These are phyloP conservation scores for Notospermus geniculatus DNA, from an alignment of 1,140 invertebrate genomes.

Conservation along the genomic window DNA sequence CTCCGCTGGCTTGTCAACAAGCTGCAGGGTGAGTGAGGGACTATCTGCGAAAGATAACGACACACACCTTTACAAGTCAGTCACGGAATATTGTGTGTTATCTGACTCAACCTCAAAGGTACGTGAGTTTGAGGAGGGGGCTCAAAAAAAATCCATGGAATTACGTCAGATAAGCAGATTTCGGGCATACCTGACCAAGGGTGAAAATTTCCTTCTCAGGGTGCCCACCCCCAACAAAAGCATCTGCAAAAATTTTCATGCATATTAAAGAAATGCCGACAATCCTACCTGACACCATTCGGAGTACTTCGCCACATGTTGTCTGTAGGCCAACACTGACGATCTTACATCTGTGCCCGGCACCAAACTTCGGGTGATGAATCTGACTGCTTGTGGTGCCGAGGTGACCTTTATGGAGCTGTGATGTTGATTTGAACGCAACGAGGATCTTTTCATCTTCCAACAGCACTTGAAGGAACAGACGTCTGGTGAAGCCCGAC, in stretches of 20 bases:
- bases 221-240: too few species aligned
- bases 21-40: constrained; percentile 32
- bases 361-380: constrained; percentile 54
- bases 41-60: constrained; percentile 24
- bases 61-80: too few species aligned
- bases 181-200: too few species aligned
- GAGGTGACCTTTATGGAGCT: constrained; percentile 23
- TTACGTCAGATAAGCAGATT: too few species aligned
- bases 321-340: constrained; percentile 72
- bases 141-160: too few species aligned
- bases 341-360: constrained; percentile 65
- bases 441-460: constrained; percentile 79
- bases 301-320: constrained; percentile 64
- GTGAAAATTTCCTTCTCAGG: too few species aligned
- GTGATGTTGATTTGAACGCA: constrained; percentile 59
- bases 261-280: too few species aligned
- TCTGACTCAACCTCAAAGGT: too few species aligned
- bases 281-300: constrained; percentile 60
- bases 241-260: too few species aligned
- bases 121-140: too few species aligned
- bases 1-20: constrained; percentile 34
- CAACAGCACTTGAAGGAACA: constrained; percentile 79
- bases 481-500: constrained; percentile 80
- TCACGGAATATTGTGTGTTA: too few species aligned
- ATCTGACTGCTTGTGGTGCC: constrained; percentile 27